A percentile compares a stretch with the other conserved stretches of the same genome.
Evolutionary conservation across 1,140 invertebrate species (phyloP).

Genomic region (Neomicropteryx cornuta): DNA sequence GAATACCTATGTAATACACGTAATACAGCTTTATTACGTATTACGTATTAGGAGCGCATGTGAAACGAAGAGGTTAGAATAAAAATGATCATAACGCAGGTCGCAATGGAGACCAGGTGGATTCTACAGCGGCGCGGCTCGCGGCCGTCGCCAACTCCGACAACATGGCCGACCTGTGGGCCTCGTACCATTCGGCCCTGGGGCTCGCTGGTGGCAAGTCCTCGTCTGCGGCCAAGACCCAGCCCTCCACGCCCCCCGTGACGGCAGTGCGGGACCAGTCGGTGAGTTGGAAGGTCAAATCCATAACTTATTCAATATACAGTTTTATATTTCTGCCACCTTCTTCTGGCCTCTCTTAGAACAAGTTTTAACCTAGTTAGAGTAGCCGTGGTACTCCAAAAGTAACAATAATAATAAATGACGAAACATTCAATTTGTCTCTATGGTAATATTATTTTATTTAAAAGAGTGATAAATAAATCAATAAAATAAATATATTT

Average conservation of each 20-base stretch:
- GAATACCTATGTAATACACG: background rate
- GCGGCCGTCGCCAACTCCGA: slow-evolving; percentile 40
- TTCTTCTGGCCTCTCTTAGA: too few relatives aligned
- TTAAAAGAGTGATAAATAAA: too few relatives aligned
- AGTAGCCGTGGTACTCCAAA: too few relatives aligned
- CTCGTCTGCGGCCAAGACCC: too few relatives aligned
- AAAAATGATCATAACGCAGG: too few relatives aligned
- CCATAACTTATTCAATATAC: too few relatives aligned
- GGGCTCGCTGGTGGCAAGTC: slow-evolving; percentile 50
- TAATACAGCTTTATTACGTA: background rate
- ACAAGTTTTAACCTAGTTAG: too few relatives aligned
- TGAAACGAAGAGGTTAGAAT: too few relatives aligned
- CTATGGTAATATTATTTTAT: too few relatives aligned
- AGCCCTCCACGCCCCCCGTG: slow-evolving; percentile 45
- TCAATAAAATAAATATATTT: too few relatives aligned
- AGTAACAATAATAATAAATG: slow-evolving; percentile 1
- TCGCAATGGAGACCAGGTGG: slow-evolving; percentile 38
- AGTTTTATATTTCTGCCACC: slow-evolving; percentile 1
- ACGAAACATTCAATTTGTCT: too few relatives aligned
- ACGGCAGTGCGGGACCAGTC: slow-evolving; percentile 45
- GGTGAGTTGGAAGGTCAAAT: slow-evolving; percentile 48
- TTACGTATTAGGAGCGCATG: background rate
- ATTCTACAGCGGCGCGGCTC: slow-evolving; percentile 21
- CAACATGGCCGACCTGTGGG: slow-evolving; percentile 68
- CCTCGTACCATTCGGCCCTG: slow-evolving; percentile 59